Evolutionary conservation across 1,140 invertebrate species (phyloP), one percentile per base, ranked within the genome.

Genomic region (Trissolcus basalis): DNA sequence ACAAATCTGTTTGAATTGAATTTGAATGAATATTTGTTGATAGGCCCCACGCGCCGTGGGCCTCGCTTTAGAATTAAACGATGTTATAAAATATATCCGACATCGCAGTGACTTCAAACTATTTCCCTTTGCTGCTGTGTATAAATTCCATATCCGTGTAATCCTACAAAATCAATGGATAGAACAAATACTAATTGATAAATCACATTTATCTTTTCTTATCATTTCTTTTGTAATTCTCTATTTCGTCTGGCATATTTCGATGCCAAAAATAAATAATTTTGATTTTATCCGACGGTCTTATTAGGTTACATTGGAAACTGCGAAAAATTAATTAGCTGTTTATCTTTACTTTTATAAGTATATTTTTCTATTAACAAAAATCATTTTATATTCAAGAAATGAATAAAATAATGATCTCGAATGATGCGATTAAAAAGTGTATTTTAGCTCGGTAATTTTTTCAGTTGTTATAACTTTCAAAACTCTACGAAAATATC

Each of bases 101-200:
- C 80, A 85, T 84, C 85, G 86, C 85, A 88, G 85, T 88, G 85
- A 83, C 83, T 81, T 82, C 60, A 83, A 77, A 82, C 64, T 55
- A 73, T 67, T 75, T 80, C 44, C 32, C 60, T 53, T 65, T 79
- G 71, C 77, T 75, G 71, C 71, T 69, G 65, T 67, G 39, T 70
- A 72, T 77, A 71, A 68, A 70, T 70, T 70, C 65, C 65, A 70
- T 69, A 76, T 76, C 59, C 69, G 65, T 76, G 56, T 70, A 76
- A 76, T 76, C 50, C 56, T 69, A 54, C 63, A 59, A 70, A 76
- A 70, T 41, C 51, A 79, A 75, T 49, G 50, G 59, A 73, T 71
- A 49, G 39, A 79, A 74, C 63, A 75, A 71, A 79, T 79, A 44
- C 49, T 65, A 75, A 72, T 70, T 45, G 56, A 61, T 53, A 74